These are phyloP conservation scores for Clarias batrachus DNA, from an alignment of 2,113 vertebrate genomes.

Conservation along the genomic window DNA sequence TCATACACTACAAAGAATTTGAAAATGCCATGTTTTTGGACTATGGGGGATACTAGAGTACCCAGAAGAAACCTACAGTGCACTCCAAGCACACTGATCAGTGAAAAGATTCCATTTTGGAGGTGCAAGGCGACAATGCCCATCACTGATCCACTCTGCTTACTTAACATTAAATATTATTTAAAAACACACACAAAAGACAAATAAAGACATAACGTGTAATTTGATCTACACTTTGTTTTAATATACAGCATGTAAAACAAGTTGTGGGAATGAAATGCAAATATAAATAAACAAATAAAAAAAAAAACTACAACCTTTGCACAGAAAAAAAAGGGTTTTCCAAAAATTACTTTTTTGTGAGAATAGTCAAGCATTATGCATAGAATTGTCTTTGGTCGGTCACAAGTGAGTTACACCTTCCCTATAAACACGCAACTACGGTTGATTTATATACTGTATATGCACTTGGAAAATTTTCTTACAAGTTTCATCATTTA, in stretches of 20 bases:
- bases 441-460: neutral
- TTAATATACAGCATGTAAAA: conserved; percentile 14
- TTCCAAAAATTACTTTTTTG: neutral
- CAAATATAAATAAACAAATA: neutral
- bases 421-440: neutral
- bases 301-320: neutral
- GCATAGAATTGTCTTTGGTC: conserved; percentile 54
- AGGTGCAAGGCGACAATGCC: too few species aligned
- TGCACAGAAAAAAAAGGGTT: neutral
- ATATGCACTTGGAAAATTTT: neutral
- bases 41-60: too few species aligned
- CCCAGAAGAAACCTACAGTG: too few species aligned
- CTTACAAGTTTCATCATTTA: neutral
- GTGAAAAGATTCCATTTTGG: too few species aligned
- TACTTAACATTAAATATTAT: neutral
- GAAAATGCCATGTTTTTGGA: too few species aligned
- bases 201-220: conserved; percentile 6
- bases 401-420: conserved; percentile 22
- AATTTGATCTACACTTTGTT: neutral
- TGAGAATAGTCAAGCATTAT: conserved; percentile 21
- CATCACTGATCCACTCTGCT: too few species aligned
- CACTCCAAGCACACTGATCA: too few species aligned
- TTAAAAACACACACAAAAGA: neutral
- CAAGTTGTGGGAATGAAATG: neutral
- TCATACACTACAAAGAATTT: too few species aligned